Conservation (phyloP, 2,797 vertebrate genomes). For the Lepus oiostolus region DNA sequence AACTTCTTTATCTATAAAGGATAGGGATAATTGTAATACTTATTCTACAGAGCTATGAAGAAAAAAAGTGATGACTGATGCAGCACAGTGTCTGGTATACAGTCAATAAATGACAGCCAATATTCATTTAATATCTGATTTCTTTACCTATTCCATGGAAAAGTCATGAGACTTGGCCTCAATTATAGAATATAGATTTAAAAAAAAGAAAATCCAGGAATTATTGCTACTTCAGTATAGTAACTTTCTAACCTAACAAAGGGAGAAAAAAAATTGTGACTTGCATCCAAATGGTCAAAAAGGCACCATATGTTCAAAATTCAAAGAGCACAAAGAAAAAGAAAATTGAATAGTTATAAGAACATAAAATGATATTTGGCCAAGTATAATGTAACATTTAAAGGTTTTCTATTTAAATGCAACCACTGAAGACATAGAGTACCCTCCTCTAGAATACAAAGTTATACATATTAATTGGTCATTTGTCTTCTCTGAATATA, state of each 20-base stretch:
- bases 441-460: background rate
- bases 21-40: slow-evolving; percentile 6
- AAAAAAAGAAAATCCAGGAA: background rate
- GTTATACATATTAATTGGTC: fast-evolving
- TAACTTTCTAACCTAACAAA: slow-evolving; percentile 24
- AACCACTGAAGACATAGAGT: background rate
- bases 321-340: slow-evolving; percentile 35
- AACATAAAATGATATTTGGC: background rate
- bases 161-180: slow-evolving; percentile 21
- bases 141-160: background rate
- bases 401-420: slow-evolving; percentile 28
- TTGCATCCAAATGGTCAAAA: slow-evolving; percentile 3
- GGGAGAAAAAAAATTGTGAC: slow-evolving; percentile 4
- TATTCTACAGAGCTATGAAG: background rate
- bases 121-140: slow-evolving; percentile 22
- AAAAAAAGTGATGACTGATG: background rate
- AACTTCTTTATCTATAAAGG: slow-evolving; percentile 21
- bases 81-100: slow-evolving; percentile 18
- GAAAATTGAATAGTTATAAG: background rate
- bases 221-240: background rate
- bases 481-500: slow-evolving; percentile 18
- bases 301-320: slow-evolving; percentile 34
- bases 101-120: background rate
- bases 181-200: background rate
- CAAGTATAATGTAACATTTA: background rate